Evolutionary conservation across 2,797 vertebrate species (phyloP).

Genomic region (Clarias pachynema): DNA sequence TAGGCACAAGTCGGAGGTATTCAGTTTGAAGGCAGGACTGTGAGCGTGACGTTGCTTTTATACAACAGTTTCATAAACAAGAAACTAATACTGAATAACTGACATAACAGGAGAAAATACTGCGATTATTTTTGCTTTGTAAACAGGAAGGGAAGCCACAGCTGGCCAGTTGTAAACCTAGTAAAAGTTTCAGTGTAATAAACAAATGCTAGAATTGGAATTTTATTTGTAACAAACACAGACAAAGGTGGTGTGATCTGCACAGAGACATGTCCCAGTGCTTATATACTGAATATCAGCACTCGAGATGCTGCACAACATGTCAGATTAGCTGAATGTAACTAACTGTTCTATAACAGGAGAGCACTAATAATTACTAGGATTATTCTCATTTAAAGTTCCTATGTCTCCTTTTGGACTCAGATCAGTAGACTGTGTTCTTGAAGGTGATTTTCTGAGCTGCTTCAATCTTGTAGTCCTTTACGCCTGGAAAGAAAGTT

Average conservation of each 20-base stretch:
- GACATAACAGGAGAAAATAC: not conserved
- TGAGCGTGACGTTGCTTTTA: not conserved
- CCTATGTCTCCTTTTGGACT: not conserved
- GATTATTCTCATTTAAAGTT: not conserved
- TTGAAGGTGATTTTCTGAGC: conserved; percentile 80
- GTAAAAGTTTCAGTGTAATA: not conserved
- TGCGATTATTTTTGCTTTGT: not conserved
- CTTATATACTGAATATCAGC: not conserved
- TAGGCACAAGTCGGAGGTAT: not conserved
- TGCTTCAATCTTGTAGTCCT: conserved; percentile 78
- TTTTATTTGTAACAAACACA: not conserved
- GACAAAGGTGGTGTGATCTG: too few species aligned
- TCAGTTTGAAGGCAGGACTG: not conserved
- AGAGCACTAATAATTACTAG: not conserved
- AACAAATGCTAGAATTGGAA: too few species aligned
- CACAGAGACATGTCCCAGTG: not conserved
- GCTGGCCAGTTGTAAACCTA: not conserved
- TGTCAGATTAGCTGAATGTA: not conserved
- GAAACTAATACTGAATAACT: not conserved
- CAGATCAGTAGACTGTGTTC: conserved; percentile 75
- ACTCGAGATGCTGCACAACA: not conserved
- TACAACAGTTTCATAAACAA: not conserved
- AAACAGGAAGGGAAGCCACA: not conserved
- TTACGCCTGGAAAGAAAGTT: conserved; percentile 72
- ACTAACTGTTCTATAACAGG: not conserved